phyloP scores from a whole-genome alignment of 2,888 invertebrate genomes.

The Ryuthela nishihirai region DNA sequence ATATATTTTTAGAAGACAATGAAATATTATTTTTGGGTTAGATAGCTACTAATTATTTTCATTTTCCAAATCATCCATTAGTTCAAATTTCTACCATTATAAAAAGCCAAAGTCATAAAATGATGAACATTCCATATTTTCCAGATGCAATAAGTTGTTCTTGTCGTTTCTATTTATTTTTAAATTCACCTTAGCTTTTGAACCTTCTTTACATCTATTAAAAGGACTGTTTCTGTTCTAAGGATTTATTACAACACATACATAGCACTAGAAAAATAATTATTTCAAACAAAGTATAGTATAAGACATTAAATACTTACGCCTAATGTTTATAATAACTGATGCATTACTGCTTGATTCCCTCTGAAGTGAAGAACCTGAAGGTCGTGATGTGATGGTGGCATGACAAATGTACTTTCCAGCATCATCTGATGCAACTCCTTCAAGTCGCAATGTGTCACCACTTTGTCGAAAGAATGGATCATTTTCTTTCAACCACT shows the following conservation, averaged over 20 bases:
- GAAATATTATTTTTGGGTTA: too few relatives aligned
- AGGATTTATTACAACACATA: background rate
- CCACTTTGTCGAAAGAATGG: constrained; percentile 80
- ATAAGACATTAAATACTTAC: constrained; percentile 73
- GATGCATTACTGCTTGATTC: constrained; percentile 67
- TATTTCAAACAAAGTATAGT: background rate
- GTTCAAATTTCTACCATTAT: too few relatives aligned
- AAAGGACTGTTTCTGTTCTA: too few relatives aligned
- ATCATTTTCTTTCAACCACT: constrained; percentile 82
- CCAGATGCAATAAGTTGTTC: too few relatives aligned
- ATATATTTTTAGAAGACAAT: too few relatives aligned
- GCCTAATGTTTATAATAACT: constrained; percentile 75
- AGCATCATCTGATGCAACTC: constrained; percentile 76
- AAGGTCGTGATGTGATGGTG: constrained; percentile 74
- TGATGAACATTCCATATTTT: too few relatives aligned
- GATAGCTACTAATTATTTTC: too few relatives aligned
- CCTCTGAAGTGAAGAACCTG: constrained; percentile 53
- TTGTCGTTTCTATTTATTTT: too few relatives aligned
- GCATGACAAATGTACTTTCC: constrained; percentile 88
- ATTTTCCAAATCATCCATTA: too few relatives aligned
- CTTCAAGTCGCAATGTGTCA: constrained; percentile 66
- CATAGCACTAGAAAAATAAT: background rate
- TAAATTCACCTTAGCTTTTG: too few relatives aligned
- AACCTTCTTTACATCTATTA: too few relatives aligned
- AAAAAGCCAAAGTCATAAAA: too few relatives aligned